Evolutionary conservation across 2,113 vertebrate genomes (phyloP).

Genomic region (Oxyura jamaicensis): DNA sequence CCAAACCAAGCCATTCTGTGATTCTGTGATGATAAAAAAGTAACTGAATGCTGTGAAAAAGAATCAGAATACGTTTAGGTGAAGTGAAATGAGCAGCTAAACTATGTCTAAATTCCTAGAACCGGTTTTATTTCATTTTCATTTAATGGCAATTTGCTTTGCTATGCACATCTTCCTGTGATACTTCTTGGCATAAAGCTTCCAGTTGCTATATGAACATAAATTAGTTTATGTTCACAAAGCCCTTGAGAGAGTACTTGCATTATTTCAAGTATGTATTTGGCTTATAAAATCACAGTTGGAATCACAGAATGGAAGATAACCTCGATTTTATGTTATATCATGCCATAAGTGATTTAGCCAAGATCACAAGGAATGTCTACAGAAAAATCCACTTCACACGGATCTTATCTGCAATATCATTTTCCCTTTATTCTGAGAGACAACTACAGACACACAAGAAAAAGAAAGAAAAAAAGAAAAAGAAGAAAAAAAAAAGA

Average conservation of each 20-base stretch:
- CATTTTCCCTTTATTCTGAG: neutral
- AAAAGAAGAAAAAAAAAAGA: too few relatives aligned
- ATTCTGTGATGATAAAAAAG: neutral
- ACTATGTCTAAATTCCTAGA: neutral
- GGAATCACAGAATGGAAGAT: neutral
- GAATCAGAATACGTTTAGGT: neutral
- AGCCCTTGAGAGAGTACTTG: neutral
- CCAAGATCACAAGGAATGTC: neutral
- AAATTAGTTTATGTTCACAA: neutral
- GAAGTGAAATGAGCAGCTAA: neutral
- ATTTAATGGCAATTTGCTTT: neutral
- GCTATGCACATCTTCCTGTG: neutral
- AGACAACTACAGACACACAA: neutral
- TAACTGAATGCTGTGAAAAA: neutral
- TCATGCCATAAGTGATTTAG: neutral
- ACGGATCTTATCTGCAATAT: neutral
- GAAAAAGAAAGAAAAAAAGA: neutral
- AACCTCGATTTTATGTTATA: neutral
- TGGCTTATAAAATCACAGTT: neutral
- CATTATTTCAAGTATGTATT: neutral
- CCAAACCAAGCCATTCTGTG: too few relatives aligned
- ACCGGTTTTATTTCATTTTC: neutral
- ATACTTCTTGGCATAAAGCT: neutral
- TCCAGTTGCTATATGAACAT: neutral
- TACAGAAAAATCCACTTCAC: neutral